phyloP scores from a whole-genome alignment of 37 sponge, comb jelly and placozoan species.

The Eunapius fragilis region DNA sequence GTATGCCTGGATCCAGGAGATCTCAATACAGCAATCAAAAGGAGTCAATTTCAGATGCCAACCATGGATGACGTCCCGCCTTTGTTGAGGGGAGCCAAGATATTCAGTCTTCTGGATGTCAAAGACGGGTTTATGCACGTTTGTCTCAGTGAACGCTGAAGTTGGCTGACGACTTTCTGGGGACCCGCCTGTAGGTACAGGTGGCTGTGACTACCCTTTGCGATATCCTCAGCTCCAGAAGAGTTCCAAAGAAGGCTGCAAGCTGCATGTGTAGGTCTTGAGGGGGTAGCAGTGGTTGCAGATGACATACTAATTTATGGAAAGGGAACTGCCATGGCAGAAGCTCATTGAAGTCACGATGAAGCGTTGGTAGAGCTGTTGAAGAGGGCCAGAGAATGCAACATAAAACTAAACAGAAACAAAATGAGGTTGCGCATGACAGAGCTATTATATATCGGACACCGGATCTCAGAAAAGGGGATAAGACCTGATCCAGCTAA shows the following conservation, averaged over 20 bases:
- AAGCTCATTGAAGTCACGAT: conserved; percentile 6
- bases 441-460: conserved; percentile 4
- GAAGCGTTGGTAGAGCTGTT: neutral
- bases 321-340: neutral
- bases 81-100: conserved; percentile 6
- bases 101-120: conserved; percentile 22
- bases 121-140: conserved; percentile 19
- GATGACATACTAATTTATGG: conserved; percentile 49
- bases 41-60: conserved; percentile 24
- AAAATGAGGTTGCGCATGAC: neutral
- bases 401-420: conserved; percentile 9
- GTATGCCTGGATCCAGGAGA: conserved; percentile 51
- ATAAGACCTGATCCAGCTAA: conserved; percentile 17
- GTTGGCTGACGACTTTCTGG: conserved; percentile 31
- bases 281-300: conserved; percentile 27
- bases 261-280: neutral
- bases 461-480: neutral
- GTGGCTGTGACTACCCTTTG: conserved; percentile 29
- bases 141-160: neutral
- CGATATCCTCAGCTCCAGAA: conserved; percentile 29
- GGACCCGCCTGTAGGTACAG: conserved; percentile 24
- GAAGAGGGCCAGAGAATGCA: conserved; percentile 6
- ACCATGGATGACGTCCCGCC: conserved; percentile 36
- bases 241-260: conserved; percentile 29
- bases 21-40: conserved; percentile 51